Percentiles rank a stretch among this genome's conserved stretches.
These are phyloP conservation scores for Eupithecia insigniata DNA, from an alignment of 2,888 invertebrate genomes.

Conservation along the genomic window DNA sequence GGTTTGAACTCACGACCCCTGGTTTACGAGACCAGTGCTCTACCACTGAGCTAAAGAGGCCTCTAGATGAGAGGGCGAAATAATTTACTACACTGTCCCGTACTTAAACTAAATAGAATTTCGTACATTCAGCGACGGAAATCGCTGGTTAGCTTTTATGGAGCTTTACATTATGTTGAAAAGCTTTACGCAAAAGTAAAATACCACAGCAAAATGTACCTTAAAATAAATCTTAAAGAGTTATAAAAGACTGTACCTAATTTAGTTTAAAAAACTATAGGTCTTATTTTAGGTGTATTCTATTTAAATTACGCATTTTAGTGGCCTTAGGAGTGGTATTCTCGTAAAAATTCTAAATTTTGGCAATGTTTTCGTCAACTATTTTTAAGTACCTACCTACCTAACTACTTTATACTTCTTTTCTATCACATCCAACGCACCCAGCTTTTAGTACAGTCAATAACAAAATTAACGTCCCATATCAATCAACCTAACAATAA, in stretches of 20 bases:
- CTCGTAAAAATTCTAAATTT: too few species aligned
- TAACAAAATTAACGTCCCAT: constrained; percentile 4
- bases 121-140: not conserved
- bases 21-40: constrained; percentile 93
- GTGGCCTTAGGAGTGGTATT: too few species aligned
- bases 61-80: constrained; percentile 47
- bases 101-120: not conserved
- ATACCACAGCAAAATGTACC: not conserved
- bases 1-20: constrained; percentile 88
- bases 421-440: not conserved
- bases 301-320: too few species aligned
- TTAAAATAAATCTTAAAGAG: too few species aligned
- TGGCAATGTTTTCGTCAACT: not conserved
- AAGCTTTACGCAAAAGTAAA: not conserved
- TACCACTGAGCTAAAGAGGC: constrained; percentile 92
- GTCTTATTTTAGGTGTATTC: too few species aligned
- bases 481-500: constrained; percentile 1
- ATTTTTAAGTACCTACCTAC: not conserved
- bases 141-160: not conserved
- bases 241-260: too few species aligned
- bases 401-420: not conserved
- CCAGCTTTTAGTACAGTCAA: not conserved
- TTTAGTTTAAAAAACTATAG: too few species aligned
- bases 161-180: not conserved
- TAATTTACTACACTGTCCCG: constrained; percentile 28